Evolutionary conservation across 2,113 vertebrate species (phyloP), one percentile per base, ranked within the genome.

Genomic region (Cygnus buccinator): DNA sequence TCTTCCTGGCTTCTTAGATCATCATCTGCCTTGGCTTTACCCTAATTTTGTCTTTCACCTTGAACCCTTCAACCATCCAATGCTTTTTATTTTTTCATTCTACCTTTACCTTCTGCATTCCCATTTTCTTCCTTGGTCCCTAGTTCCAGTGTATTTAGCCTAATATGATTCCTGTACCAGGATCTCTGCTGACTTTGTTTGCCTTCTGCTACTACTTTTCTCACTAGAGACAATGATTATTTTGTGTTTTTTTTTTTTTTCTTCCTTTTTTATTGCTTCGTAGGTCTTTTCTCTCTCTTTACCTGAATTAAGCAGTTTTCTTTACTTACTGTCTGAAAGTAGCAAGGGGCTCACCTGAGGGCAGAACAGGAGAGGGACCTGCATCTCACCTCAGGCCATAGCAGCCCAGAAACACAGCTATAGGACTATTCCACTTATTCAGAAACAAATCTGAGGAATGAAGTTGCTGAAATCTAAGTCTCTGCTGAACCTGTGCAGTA

Each of bases 401-500:
- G 31, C 50, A 84, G 81, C 39, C 44, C 43, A 91, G 57, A 65
- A 91, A 52, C 48, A n/a, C 66, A 79, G 39, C 78, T 79, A 2
- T 52, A 54, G 33, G 50, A 86, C 15, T 50, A 57, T 92, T 29
- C 67, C 79, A 15, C 44, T 44, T 79, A 79, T 55, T 90, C 18
- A 13, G 72, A 57, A 55, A 48, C 37, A 90, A 70, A 85, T 73
- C 33, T 73, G 43, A 13, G 29, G 26, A 91, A 58, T 73, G 39
- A 79, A 83, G 67, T 85, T 90, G 66, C 54, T 95, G 90, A 61
- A 82, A 93, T 59, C 46, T 84, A 76, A 87, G 87, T 89, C 43
- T 84, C 68, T 65, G 44, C 57, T 80, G 68, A 94, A 65, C 68
- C 52, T 90, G 74, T 87, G 58, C 33, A 35, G 61, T 82, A 62